These are phyloP conservation scores for Amazona ochrocephala DNA, from an alignment of 2,797 vertebrate species.

Conservation along the genomic window DNA sequence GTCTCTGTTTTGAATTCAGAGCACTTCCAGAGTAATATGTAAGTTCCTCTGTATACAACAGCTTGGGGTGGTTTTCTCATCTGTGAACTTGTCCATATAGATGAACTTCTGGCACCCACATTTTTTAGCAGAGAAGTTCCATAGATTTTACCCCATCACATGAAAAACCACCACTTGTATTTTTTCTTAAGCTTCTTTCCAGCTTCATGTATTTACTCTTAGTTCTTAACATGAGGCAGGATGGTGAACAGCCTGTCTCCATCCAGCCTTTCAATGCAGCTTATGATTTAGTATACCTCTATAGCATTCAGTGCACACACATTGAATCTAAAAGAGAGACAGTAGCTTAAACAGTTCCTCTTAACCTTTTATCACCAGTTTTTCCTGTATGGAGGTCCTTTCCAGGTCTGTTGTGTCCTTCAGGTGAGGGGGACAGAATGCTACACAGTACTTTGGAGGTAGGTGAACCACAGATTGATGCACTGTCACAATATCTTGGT, in stretches of 20 bases:
- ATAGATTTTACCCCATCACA: rapidly evolving
- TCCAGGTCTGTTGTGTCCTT: background rate
- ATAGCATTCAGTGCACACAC: rapidly evolving
- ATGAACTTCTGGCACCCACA: background rate
- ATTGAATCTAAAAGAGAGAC: background rate
- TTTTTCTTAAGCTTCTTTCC: background rate
- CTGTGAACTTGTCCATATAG: background rate
- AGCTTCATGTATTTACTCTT: background rate
- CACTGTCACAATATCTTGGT: rapidly evolving
- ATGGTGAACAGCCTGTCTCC: background rate
- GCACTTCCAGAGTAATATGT: background rate
- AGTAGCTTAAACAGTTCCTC: background rate
- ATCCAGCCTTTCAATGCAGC: background rate
- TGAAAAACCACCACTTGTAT: background rate
- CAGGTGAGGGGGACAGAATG: background rate
- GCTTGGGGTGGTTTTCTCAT: background rate
- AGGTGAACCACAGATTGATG: background rate
- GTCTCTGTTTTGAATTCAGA: background rate
- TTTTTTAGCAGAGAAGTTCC: background rate
- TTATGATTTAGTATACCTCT: background rate
- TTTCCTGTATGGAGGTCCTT: background rate
- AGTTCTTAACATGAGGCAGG: background rate
- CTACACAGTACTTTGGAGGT: background rate
- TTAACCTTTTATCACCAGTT: background rate
- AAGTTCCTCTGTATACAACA: background rate